Base-by-base conservation (phyloP, 2,888 invertebrate species). In the Geophilus truncorum region DNA sequence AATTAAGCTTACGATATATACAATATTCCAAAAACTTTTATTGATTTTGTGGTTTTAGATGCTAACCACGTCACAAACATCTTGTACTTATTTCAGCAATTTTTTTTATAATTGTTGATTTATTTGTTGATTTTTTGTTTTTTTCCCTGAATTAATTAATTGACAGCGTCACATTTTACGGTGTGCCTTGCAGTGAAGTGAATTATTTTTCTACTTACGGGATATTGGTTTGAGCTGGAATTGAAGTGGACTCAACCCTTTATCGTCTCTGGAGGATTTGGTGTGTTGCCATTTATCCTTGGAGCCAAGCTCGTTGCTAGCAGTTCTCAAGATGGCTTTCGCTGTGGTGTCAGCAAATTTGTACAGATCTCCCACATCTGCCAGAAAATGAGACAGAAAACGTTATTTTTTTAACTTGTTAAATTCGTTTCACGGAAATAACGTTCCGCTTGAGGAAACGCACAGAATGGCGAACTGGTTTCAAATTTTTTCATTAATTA, bases 251-350 rank as follows among this genome's bases (percentile, higher is more conserved):
- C 57, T 62, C 57, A 62, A 62, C 18, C 57, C 57, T 62, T 62
- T 62, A 62, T 62, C 57, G 57, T 62, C 57, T 62, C 21, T 23
- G 21, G 57, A 62, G 57, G 57, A 62, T 62, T 62, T 62, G 57
- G 57, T 62, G 57, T 62, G 57, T 76, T 76, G 30, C 76, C 76
- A 76, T 32, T 34, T 30, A 18, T 76, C 28, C 76, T 28, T 76
- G 76, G 30, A 32, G 18, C 30, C 76, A 18, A 76, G 76, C 76
- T 76, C 76, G 34, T 76, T 76, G 76, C 76, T 76, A 12, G 76
- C 76, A 23, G 76, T 76, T 34, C 76, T 76, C 34, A 76, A 76
- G 15, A 76, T 76, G 32, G 76, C 76, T 34, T 28, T 30, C 28
- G 28, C 76, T 3, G 76, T 76, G 25, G 76, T 76, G 30, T 76